These are phyloP conservation scores for Peromyscus attwateri DNA, from an alignment of 2,797 vertebrate genomes.

Conservation along the genomic window DNA sequence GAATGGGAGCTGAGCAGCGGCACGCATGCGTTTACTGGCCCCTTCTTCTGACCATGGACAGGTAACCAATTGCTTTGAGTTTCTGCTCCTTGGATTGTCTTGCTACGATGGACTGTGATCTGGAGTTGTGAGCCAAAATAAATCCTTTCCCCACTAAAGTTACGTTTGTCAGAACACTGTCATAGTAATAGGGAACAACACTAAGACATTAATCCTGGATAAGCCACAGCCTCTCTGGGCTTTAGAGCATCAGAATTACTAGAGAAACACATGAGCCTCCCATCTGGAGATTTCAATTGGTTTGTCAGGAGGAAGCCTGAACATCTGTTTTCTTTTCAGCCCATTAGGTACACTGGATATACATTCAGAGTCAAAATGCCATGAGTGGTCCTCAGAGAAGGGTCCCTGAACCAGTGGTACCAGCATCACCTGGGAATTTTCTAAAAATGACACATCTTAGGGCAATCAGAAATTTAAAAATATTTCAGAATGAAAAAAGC, in stretches of 20 bases:
- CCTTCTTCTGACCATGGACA: not conserved
- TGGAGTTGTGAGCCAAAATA: not conserved
- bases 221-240: slow-evolving; percentile 3
- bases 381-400: not conserved
- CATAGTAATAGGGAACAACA: not conserved
- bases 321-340: not conserved
- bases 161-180: not conserved
- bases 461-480: not conserved
- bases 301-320: no score
- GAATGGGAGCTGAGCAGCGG: not conserved
- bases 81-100: not conserved
- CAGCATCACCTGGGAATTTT: not conserved
- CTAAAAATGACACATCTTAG: not conserved
- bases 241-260: not conserved
- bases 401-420: not conserved
- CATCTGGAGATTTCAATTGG: not conserved
- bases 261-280: not conserved
- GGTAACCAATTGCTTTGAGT: not conserved
- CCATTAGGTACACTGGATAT: not conserved
- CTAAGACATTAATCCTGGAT: not conserved
- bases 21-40: not conserved
- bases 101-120: not conserved
- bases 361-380: not conserved
- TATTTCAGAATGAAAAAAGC: not conserved
- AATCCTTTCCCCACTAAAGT: not conserved